Conservation (phyloP, 2,888 invertebrate species). For the Drosophila yooni region DNA sequence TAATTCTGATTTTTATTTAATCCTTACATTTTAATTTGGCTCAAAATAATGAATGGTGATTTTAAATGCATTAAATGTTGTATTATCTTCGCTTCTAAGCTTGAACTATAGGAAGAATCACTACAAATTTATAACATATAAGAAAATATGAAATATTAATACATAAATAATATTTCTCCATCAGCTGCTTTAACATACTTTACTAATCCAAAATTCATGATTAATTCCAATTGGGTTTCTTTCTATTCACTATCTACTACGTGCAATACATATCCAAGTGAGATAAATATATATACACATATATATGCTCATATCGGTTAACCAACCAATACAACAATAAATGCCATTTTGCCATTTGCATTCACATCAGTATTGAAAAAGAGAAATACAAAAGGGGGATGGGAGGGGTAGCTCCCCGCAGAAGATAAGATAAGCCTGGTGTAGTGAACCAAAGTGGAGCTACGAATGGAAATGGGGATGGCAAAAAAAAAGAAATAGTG, state of each 20-base stretch:
- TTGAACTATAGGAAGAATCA: neutral
- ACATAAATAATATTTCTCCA: neutral
- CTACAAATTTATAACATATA: neutral
- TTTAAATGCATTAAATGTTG: neutral
- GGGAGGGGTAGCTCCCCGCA: constrained; percentile 4
- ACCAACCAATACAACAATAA: constrained; percentile 1
- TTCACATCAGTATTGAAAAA: constrained; percentile 17
- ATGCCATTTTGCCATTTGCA: constrained; percentile 42
- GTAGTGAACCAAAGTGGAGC: constrained; percentile 34
- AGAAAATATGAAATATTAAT: neutral
- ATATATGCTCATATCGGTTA: neutral
- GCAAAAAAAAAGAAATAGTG: constrained; percentile 15
- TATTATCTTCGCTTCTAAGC: neutral
- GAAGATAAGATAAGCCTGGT: constrained; percentile 49
- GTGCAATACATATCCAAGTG: constrained; percentile 24
- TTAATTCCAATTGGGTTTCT: constrained; percentile 5
- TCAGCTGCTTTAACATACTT: neutral
- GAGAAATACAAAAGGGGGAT: constrained; percentile 1
- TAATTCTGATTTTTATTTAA: too few relatives aligned
- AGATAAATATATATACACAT: constrained; percentile 3
- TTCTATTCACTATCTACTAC: constrained; percentile 27
- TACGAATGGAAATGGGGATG: constrained; percentile 22
- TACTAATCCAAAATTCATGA: neutral
- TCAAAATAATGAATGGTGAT: too few relatives aligned
- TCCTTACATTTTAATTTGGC: too few relatives aligned